These are phyloP conservation scores for Drosophila busckii DNA, from an alignment of 1,140 invertebrate species.

Conservation along the genomic window DNA sequence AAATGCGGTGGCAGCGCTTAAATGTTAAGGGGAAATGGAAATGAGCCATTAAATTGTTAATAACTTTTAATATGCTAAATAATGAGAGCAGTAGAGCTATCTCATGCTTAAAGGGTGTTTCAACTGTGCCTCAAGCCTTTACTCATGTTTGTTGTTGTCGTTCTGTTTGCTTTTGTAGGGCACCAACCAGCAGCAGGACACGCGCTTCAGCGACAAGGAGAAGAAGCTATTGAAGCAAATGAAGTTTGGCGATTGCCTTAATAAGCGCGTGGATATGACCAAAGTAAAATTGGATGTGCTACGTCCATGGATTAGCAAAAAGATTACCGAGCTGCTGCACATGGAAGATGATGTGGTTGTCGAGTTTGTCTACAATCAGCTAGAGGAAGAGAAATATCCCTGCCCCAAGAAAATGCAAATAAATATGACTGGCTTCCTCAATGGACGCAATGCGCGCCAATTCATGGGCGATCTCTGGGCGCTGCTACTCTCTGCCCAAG, in stretches of 20 bases:
- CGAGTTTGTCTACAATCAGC: constrained; percentile 99
- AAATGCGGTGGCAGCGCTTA: constrained; percentile 23
- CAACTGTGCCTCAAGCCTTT: constrained; percentile 1
- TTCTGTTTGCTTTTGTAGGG: constrained; percentile 83
- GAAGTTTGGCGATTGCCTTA: constrained; percentile 96
- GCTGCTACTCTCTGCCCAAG: constrained; percentile 95
- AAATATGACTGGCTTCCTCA: constrained; percentile 98
- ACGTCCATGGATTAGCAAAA: constrained; percentile 99
- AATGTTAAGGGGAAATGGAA: constrained; percentile 1
- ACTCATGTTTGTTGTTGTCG: neutral
- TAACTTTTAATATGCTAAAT: no score
- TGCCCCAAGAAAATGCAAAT: constrained; percentile 99
- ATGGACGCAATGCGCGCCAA: constrained; percentile 97
- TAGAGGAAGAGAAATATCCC: constrained; percentile 94
- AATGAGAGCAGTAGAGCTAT: no score
- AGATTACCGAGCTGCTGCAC: constrained; percentile 95
- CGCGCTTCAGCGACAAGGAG: constrained; percentile 99
- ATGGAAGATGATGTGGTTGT: constrained; percentile 99
- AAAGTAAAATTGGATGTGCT: constrained; percentile 98
- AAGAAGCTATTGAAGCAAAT: constrained; percentile 99
- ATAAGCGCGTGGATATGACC: constrained; percentile 97
- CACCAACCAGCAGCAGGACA: constrained; percentile 98
- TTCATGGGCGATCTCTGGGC: constrained; percentile 99
- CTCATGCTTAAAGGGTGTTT: no score
- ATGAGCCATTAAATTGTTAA: no score